Evolutionary conservation across 2,113 vertebrate genomes (phyloP), one percentile per base, ranked within the genome.

Genomic region (Fregetta grallaria): DNA sequence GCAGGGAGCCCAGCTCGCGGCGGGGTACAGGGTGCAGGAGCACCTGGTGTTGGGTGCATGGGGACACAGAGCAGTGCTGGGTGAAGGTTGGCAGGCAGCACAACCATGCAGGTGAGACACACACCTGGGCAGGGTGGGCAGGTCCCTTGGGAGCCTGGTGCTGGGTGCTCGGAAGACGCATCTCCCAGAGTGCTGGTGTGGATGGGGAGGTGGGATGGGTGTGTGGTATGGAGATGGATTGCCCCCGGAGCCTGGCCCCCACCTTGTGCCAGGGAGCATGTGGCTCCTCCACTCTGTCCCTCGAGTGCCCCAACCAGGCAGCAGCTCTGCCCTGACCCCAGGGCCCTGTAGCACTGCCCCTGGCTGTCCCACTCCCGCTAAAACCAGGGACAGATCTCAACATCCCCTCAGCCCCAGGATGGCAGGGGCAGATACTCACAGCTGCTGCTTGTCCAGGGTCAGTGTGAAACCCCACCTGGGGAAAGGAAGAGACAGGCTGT

Each of bases 391-490:
- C 27, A 66, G 38, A 50, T 30, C 30, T 36, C 5, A 2, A 30
- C 8, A 13, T 58, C 21, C 6, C 12, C 25, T 13, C 36, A 59
- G 12, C 22, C 52, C 34, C 45, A 84, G 86, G 45, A 12, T 0
- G 1, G 12, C 34, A 45, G 32, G 26, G 13, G 23, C 44, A 50
- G 25, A 65, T 97, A 99, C 99, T 99, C 94, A 99, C 99, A 99
- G 98, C 80, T 99, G 99, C 95, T 99, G 99, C 96, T 99, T 99
- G 89, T 99, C 99, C 81, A 99, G 95, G 74, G 97, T 98, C 94
- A 99, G 93, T 0, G 99, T 99, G 95, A 99, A 99, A 36, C 99
- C 99, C 99, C 99, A 99, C 93, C 99, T 99, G 93, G 23, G 58
- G 49, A 95, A 93, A 88, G 71, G 87, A 92, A 42, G 58, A 86